A percentile compares a stretch with the other conserved stretches of the same genome.
These are phyloP conservation scores for Yponomeuta evonymella DNA, from an alignment of 2,888 invertebrate species.

Conservation along the genomic window DNA sequence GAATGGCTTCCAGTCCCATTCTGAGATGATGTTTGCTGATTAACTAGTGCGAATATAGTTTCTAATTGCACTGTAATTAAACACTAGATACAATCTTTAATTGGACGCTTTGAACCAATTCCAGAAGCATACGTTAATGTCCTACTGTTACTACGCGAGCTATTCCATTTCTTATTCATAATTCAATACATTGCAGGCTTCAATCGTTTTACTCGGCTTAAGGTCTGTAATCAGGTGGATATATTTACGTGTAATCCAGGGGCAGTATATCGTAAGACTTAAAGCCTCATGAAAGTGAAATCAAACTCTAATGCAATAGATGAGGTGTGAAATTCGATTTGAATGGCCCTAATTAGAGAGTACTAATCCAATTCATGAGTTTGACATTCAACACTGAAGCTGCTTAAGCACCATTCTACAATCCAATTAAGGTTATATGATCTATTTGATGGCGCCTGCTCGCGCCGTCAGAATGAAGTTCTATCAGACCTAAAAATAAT, in stretches of 20 bases:
- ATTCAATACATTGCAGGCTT: not conserved
- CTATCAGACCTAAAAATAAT: not conserved
- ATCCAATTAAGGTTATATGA: not conserved
- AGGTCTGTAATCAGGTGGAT: not conserved
- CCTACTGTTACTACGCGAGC: not conserved
- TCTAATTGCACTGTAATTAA: slow-evolving; percentile 59
- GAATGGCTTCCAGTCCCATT: slow-evolving; percentile 39
- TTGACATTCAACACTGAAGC: not conserved
- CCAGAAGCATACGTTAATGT: not conserved
- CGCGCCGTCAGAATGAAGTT: not conserved
- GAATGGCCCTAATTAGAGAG: not conserved
- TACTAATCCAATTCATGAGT: not conserved
- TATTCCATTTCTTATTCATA: not conserved
- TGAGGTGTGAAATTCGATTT: not conserved
- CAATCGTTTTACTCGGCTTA: not conserved
- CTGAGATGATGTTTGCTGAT: slow-evolving; percentile 43
- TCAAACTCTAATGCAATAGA: not conserved
- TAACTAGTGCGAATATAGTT: slow-evolving; percentile 45
- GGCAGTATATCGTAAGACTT: not conserved
- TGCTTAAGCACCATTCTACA: not conserved
- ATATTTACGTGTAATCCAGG: not conserved
- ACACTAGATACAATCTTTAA: slow-evolving; percentile 28
- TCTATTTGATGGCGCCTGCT: not conserved
- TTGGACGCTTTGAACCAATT: slow-evolving; percentile 1
- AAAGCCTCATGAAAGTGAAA: not conserved